Evolutionary conservation across 2,888 invertebrate species (phyloP).

Genomic region (Drosophila mettleri): DNA sequence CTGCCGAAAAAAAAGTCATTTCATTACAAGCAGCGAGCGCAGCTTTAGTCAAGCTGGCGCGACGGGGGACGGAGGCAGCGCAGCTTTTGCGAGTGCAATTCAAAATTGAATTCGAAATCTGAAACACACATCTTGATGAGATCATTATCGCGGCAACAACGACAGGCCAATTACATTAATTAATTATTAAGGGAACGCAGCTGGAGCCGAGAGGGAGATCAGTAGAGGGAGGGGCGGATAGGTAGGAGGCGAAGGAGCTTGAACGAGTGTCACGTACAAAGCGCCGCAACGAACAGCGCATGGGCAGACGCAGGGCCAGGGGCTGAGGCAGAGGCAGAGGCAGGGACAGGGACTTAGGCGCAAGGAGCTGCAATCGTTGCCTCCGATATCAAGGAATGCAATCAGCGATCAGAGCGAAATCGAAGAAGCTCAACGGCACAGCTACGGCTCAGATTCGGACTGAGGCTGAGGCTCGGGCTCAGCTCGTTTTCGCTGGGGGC

Average conservation of each 20-base stretch:
- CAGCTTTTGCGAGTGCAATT: slow-evolving; percentile 53
- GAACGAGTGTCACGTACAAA: slow-evolving; percentile 75
- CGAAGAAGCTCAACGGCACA: slow-evolving; percentile 62
- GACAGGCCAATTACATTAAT: slow-evolving; percentile 85
- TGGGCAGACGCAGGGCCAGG: slow-evolving; percentile 45
- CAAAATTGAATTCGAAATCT: slow-evolving; percentile 78
- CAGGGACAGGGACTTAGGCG: slow-evolving; percentile 54
- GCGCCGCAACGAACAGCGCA: slow-evolving; percentile 47
- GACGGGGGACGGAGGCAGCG: background rate
- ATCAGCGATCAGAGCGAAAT: slow-evolving; percentile 73
- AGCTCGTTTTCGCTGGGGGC: slow-evolving; percentile 60
- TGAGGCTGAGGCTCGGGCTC: slow-evolving; percentile 12
- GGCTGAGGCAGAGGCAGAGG: slow-evolving; percentile 40
- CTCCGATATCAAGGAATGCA: slow-evolving; percentile 72
- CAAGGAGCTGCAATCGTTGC: slow-evolving; percentile 53
- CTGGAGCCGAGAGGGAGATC: slow-evolving; percentile 25
- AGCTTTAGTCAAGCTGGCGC: background rate
- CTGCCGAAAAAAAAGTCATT: slow-evolving; percentile 42
- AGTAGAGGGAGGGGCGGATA: background rate
- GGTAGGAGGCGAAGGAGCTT: slow-evolving; percentile 9
- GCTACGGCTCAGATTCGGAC: slow-evolving; percentile 16
- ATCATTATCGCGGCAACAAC: slow-evolving; percentile 83
- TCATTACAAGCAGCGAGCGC: slow-evolving; percentile 34
- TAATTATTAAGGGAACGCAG: slow-evolving; percentile 83
- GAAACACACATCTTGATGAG: slow-evolving; percentile 79